Base-by-base conservation (phyloP, 2,797 vertebrate genomes). In the Orestias chungarensis region DNA sequence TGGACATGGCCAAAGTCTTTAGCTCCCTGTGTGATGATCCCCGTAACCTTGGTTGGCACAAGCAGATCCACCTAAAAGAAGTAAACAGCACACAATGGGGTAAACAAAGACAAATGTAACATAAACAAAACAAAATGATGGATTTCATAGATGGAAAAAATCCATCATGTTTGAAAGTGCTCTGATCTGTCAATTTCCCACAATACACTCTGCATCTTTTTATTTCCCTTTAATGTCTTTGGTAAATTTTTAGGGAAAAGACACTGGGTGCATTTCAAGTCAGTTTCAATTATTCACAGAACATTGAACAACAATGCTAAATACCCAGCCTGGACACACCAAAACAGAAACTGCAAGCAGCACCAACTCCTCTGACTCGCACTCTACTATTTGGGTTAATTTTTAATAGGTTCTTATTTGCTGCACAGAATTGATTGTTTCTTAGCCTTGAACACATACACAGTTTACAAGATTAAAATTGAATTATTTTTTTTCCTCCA, bases 1-100 rank as follows among this genome's bases (percentile, higher is more conserved):
- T 99, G 98, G 71, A 99, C 96, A 0, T 98, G 98, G 68, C 98
- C 98, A 78, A 99, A 99, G 93, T 99, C 97, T 92, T 99, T 99
- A 6, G 98, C 98, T 91, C 98, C 97, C 91, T 99, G 98, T 86
- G 97, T 99, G 88, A 99, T 99, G 79, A 99, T 92, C 38, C 97
- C 98, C 10, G 98, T 99, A 82, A 99, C 95, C 94, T 98, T 99
- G 59, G 96, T 98, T 20, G 96, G 96, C 54, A 95, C 87, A 52
- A 96, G 96, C 87, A 99, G 93, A 82, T 99, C 98, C 83, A 98
- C 92, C 98, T 99, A 87, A 73, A 54, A 68, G 46, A 49, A 18
- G 12, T 42, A 61, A 25, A 61, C 35, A 20, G 25, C 23, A 43
- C 46, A 54, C 54, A 43, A 79, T 35, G 75, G 64, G 71, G 62